Conservation (phyloP, 2,113 vertebrate genomes). For the Neolamprologus modestus region DNA sequence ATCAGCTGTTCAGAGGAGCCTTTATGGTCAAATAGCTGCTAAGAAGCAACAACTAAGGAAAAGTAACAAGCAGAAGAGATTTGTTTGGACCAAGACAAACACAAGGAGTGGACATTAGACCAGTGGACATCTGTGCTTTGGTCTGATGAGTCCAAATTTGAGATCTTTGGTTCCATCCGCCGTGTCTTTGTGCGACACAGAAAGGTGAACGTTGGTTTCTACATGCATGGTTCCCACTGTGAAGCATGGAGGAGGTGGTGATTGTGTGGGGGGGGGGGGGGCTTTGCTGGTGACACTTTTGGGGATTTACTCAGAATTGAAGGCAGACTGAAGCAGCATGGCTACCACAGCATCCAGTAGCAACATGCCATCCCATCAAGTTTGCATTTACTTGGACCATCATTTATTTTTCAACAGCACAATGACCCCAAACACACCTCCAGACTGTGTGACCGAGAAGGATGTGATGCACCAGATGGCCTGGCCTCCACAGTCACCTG, state of each 20-base stretch:
- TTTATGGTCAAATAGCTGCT: neutral
- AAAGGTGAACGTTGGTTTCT: too few relatives aligned
- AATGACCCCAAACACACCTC: neutral
- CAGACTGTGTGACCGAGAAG: rapidly evolving
- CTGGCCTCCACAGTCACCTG: neutral
- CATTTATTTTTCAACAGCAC: neutral
- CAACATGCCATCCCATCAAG: neutral
- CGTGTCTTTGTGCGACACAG: neutral
- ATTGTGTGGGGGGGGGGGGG: too few relatives aligned
- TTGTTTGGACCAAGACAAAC: neutral
- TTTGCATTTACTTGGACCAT: neutral
- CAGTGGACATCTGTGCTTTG: rapidly evolving
- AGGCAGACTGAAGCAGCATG: too few relatives aligned
- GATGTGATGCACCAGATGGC: neutral
- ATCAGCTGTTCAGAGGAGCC: neutral
- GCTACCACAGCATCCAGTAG: neutral
- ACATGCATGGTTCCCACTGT: too few relatives aligned
- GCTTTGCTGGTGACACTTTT: neutral
- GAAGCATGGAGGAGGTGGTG: too few relatives aligned
- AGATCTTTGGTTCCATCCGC: neutral
- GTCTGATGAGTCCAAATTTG: neutral
- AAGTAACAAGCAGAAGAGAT: neutral
- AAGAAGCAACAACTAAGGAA: rapidly evolving
- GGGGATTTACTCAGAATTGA: too few relatives aligned
- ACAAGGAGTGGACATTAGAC: neutral